Evolutionary conservation across 2,113 vertebrate genomes (phyloP).

Genomic region (Scortum barcoo): DNA sequence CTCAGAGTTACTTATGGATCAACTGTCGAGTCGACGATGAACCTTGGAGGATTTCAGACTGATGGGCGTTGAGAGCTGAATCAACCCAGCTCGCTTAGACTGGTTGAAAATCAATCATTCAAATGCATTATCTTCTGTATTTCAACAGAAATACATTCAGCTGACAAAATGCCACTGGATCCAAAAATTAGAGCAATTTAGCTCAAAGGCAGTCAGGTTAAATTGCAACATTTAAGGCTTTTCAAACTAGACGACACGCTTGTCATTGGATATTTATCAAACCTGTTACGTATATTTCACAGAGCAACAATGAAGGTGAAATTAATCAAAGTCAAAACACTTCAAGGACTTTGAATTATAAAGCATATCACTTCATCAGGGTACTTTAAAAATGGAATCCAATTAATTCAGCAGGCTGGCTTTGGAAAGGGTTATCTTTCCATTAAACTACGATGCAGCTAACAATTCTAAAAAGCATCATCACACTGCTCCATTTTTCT

Average conservation of each 20-base stretch:
- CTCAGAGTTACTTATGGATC: conserved; percentile 28
- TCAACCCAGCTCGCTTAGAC: background rate
- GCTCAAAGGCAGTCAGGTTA: conserved; percentile 41
- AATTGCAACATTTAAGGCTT: conserved; percentile 54
- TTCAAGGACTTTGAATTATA: conserved; percentile 56
- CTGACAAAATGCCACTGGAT: conserved; percentile 24
- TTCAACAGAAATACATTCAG: conserved; percentile 35
- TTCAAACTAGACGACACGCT: conserved; percentile 43
- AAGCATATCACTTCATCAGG: conserved; percentile 62
- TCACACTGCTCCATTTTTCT: conserved; percentile 51
- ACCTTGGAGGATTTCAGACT: conserved; percentile 18
- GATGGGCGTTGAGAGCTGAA: conserved; percentile 13
- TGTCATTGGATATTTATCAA: conserved; percentile 61
- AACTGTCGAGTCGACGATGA: background rate
- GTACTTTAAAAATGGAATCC: conserved; percentile 63
- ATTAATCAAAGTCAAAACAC: conserved; percentile 70
- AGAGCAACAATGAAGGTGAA: conserved; percentile 56
- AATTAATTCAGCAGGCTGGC: conserved; percentile 61
- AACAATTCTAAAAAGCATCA: conserved; percentile 50
- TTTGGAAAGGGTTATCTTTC: conserved; percentile 58
- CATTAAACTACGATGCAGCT: conserved; percentile 60
- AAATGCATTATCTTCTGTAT: conserved; percentile 16
- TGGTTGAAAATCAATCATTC: conserved; percentile 10
- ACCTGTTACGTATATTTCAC: conserved; percentile 49
- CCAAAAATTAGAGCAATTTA: conserved; percentile 13